Evolutionary conservation across 2,888 invertebrate genomes (phyloP).

Genomic region (Nezara viridula): DNA sequence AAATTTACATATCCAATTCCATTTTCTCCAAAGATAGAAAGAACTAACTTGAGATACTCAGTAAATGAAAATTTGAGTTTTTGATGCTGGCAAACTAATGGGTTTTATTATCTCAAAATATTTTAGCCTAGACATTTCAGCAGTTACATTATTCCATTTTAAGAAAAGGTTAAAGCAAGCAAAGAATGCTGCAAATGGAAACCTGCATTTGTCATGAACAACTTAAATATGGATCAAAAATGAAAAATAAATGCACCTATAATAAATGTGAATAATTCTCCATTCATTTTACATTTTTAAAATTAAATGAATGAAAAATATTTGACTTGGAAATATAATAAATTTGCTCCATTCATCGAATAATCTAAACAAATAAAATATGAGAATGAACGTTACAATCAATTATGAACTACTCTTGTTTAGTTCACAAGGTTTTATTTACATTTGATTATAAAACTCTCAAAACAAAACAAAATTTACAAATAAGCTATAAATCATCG

Average conservation of each 20-base stretch:
- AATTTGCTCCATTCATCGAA: too few species aligned
- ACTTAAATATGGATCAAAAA: background rate
- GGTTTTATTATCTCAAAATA: too few species aligned
- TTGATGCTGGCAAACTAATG: too few species aligned
- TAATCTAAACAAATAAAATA: background rate
- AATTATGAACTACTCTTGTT: background rate
- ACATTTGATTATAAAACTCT: conserved; percentile 35
- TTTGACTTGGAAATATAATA: too few species aligned
- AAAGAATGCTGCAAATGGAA: background rate
- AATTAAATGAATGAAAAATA: too few species aligned
- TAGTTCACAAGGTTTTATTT: conserved; percentile 26
- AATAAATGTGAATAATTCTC: too few species aligned
- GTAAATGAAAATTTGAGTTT: too few species aligned
- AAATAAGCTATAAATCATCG: background rate
- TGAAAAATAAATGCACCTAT: background rate
- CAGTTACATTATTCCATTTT: background rate
- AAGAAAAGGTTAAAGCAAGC: background rate
- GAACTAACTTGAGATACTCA: too few species aligned
- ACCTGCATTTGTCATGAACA: background rate
- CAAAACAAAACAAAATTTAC: conserved; percentile 19
- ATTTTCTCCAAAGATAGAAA: too few species aligned
- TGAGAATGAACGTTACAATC: background rate
- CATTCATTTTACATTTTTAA: background rate
- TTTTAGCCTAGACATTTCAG: too few species aligned
- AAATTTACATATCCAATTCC: too few species aligned